Conservation (phyloP, 2,797 vertebrate genomes). For the Molossus molossus region DNA sequence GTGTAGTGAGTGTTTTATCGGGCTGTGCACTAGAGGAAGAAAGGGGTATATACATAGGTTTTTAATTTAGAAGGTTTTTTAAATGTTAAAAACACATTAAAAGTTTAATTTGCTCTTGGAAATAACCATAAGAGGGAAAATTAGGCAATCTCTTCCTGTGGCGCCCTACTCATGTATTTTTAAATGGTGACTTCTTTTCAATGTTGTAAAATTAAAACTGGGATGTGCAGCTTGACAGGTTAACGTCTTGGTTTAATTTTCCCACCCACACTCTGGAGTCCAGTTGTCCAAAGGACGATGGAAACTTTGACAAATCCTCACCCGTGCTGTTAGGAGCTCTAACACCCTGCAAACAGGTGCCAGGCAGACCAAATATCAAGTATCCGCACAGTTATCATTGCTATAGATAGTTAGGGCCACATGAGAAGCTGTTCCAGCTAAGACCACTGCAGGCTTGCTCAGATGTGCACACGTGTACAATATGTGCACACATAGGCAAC, state of each 20-base stretch:
- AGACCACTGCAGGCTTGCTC: not conserved
- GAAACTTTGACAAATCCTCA: conserved; percentile 59
- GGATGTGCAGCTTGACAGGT: not conserved
- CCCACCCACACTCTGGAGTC: not conserved
- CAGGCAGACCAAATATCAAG: not conserved
- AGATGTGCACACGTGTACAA: not conserved
- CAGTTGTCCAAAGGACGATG: conserved; percentile 30
- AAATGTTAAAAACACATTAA: conserved; percentile 18
- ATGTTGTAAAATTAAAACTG: not conserved
- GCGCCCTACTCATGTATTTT: not conserved
- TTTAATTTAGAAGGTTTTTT: conserved; percentile 4
- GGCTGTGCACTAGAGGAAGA: conserved; percentile 2
- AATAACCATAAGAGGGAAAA: not conserved
- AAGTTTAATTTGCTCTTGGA: conserved; percentile 52
- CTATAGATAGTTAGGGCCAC: not conserved
- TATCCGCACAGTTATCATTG: not conserved
- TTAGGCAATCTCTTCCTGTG: not conserved
- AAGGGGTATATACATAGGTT: not conserved
- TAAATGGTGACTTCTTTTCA: conserved; percentile 4
- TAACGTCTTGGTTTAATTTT: not conserved
- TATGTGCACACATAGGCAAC: not conserved
- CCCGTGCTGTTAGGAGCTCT: not conserved
- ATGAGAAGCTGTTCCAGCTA: not conserved
- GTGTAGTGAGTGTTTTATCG: not conserved
- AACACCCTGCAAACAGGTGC: conserved; percentile 2